These are phyloP conservation scores for Amyelois transitella DNA, from an alignment of 1,140 invertebrate genomes.

Conservation along the genomic window DNA sequence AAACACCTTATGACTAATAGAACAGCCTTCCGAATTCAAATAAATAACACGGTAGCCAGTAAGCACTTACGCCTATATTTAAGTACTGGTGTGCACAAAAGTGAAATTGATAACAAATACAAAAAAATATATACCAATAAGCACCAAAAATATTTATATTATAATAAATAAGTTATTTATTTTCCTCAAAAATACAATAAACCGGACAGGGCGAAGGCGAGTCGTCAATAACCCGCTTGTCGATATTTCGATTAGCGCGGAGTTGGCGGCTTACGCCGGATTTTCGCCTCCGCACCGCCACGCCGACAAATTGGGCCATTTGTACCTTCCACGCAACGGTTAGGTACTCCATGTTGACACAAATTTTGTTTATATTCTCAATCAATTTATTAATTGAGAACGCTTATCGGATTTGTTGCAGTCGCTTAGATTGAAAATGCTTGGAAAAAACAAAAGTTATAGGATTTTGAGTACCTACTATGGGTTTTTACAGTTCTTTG, in stretches of 20 bases:
- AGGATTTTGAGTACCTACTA: no score
- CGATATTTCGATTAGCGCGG: slow-evolving; percentile 70
- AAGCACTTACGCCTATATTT: neutral
- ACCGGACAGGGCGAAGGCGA: slow-evolving; percentile 15
- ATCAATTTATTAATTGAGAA: neutral
- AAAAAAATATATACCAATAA: neutral
- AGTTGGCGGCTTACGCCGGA: slow-evolving; percentile 61
- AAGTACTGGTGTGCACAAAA: neutral
- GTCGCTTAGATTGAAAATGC: no score
- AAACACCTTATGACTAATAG: no score
- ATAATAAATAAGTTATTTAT: neutral
- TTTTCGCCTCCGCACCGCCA: slow-evolving; percentile 58
- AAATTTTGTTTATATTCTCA: neutral
- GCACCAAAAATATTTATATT: neutral
- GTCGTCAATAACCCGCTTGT: slow-evolving; percentile 46
- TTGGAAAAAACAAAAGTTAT: no score
- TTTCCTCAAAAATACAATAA: neutral
- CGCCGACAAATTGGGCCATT: slow-evolving; percentile 64
- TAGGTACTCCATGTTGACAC: neutral
- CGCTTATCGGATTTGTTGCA: neutral
- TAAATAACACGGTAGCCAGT: no score
- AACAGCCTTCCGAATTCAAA: no score
- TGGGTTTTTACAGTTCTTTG: no score
- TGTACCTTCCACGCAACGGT: slow-evolving; percentile 41
- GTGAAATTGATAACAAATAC: neutral